Evolutionary conservation across 2,113 vertebrate species (phyloP), one percentile per base, ranked within the genome.

Genomic region (Percopsis transmontana): DNA sequence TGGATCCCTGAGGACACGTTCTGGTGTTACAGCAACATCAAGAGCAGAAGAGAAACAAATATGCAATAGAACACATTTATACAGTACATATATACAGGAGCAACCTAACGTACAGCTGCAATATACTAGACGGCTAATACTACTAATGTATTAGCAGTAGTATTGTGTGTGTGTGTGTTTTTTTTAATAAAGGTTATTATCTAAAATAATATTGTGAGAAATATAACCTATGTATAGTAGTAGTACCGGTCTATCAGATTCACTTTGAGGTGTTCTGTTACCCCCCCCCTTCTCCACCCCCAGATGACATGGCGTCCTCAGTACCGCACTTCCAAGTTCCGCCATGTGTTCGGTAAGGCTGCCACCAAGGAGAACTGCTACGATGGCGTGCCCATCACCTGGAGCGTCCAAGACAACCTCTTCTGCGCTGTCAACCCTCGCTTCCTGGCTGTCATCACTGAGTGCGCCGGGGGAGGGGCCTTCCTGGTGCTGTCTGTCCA

Each of bases 291-390:
- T 3, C 12, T 9, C 2, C 16, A 13, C 51, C 51, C 21, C 47
- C 66, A 99, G 97, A 99, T 99, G 97, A 93, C 97, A 90, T 98
- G 96, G 96, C 92, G 91, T 69, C 94, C 95, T 41, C 95, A 94
- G 87, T 95, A 96, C 86, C 93, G 92, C 83, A 95, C 91, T 87
- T 98, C 95, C 84, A 98, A 96, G 85, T 98, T 96, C 87, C 95
- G 96, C 53, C 95, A 99, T 0, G 96, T 99, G 72, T 99, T 94
- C 0, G 96, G 95, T 69, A 97, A 96, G 66, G 76, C 95, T 0
- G 95, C 94, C 79, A 91, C 85, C 87, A 98, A 96, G 82, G 96
- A 96, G 47, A 93, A 92, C 80, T 96, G 95, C 92, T 99, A 94
- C 0, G 94, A 97, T 80, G 91, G 94, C 0, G 93, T 99, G 79